Evolutionary conservation across 2,797 vertebrate genomes (phyloP).

Genomic region (Alauda arvensis): DNA sequence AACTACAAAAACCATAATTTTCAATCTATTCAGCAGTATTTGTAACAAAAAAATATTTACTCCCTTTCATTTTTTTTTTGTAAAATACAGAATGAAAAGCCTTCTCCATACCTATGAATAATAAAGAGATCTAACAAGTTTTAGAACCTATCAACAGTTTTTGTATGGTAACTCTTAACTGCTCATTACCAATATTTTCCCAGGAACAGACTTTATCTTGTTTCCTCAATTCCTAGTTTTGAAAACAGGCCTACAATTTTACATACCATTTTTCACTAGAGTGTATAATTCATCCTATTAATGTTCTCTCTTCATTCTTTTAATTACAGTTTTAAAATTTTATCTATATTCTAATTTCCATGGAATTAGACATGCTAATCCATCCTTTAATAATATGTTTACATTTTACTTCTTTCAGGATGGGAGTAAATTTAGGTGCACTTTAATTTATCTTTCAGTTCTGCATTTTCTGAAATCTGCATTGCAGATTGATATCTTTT

Average conservation of each 20-base stretch:
- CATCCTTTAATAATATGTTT: conserved; percentile 28
- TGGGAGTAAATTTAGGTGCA: conserved; percentile 6
- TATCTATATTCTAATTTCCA: conserved; percentile 16
- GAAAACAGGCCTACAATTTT: background rate
- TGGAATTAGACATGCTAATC: conserved; percentile 29
- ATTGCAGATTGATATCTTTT: background rate
- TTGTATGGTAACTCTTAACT: background rate
- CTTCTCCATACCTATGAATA: background rate
- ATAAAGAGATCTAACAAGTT: background rate
- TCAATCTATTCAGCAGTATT: background rate
- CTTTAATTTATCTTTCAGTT: background rate
- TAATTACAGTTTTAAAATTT: conserved; percentile 22
- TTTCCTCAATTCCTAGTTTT: background rate
- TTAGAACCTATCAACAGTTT: background rate
- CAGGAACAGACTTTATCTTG: background rate
- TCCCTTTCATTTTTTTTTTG: background rate
- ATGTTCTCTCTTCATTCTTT: background rate
- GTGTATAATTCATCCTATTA: conserved; percentile 9
- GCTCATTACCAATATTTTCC: background rate
- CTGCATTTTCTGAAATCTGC: background rate
- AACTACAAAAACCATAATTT: background rate
- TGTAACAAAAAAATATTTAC: background rate
- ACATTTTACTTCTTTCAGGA: conserved; percentile 2
- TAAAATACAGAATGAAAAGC: background rate
- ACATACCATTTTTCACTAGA: background rate